A percentile compares a stretch with the other conserved stretches of the same genome.
phyloP scores from a whole-genome alignment of 2,888 invertebrate genomes.

The Tholera decimalis region DNA sequence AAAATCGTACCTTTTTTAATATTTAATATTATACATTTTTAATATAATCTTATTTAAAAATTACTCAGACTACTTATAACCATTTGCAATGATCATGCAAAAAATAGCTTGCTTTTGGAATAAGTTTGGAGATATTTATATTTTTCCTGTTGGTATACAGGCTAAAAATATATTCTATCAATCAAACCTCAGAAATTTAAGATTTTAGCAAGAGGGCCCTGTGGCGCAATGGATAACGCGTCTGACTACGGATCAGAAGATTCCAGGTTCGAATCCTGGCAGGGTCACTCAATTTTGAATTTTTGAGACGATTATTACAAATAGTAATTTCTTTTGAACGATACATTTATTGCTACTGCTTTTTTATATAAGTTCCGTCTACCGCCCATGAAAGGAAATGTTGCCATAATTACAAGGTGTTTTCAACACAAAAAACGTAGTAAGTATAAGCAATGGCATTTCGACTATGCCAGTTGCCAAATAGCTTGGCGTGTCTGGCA shows the following conservation, averaged over 20 bases:
- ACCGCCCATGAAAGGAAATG: not conserved
- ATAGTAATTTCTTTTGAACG: no score
- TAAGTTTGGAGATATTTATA: no score
- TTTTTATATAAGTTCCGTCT: not conserved
- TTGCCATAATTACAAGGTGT: not conserved
- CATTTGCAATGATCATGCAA: no score
- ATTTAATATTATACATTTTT: no score
- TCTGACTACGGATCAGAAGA: conserved; percentile 94
- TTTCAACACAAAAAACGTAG: not conserved
- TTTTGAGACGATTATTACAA: not conserved
- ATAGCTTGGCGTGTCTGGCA: conserved; percentile 5
- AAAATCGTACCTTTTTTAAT: no score
- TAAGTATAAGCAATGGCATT: conserved; percentile 4
- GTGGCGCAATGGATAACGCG: conserved; percentile 94
- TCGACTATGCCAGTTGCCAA: not conserved
- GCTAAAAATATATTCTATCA: not conserved
- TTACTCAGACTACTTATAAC: no score
- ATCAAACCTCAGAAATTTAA: not conserved
- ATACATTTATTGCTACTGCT: no score
- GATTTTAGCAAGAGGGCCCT: conserved; percentile 79
- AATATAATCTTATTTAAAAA: no score
- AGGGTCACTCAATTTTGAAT: conserved; percentile 81
- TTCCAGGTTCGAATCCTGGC: conserved; percentile 93
- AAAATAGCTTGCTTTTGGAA: no score
- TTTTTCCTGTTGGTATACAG: no score